Evolutionary conservation across 1,140 invertebrate genomes (phyloP), one percentile per base, ranked within the genome.

Genomic region (Heliconius himera): DNA sequence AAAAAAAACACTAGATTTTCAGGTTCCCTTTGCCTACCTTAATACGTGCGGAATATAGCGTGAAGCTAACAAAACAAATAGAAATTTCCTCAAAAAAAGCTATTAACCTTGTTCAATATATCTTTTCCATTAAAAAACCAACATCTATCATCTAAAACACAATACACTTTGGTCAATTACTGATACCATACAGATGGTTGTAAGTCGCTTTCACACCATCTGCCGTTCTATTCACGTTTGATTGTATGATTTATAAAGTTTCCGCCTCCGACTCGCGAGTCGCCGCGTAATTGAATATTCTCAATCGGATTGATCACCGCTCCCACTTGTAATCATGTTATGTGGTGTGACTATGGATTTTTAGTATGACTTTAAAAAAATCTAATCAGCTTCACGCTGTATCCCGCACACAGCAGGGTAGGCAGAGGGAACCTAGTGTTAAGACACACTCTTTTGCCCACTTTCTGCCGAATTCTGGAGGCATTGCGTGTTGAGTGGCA

Each of bases 231-330:
- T 54, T 33, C 56, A 20, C 33, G 18, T 38, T 36, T 75, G 74
- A 70, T 46, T 76, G 66, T 76, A 60, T 66, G 74, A 49, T 75
- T n/a, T 36, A 56, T 36, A 38, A 75, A 60, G 74, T 76, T 70
- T 76, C 74, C 36, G 74, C 33, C 56, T 66, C 36, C 49, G 49
- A 51, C 16, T 51, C 41, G 74, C 74, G 36, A 66, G 60, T 54
- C 20, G 54, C 36, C 41, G 41, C 38, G 60, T 76, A 70, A 76
- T 70, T 70, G 56, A 70, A 76, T 76, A 46, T 46, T 76, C 74
- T 76, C 60, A 70, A 76, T 76, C 74, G 60, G 20, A 76, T 76
- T 76, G 74, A 76, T 70, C 26, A 26, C 18, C 6, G 60, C 60
- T 46, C 56, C 74, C 60, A 76, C 74, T 76, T 76, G 74, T 38